Percentiles rank a stretch among this genome's conserved stretches.
Evolutionary conservation across 2,888 invertebrate genomes (phyloP).

Genomic region (Cheilosia vulpina): DNA sequence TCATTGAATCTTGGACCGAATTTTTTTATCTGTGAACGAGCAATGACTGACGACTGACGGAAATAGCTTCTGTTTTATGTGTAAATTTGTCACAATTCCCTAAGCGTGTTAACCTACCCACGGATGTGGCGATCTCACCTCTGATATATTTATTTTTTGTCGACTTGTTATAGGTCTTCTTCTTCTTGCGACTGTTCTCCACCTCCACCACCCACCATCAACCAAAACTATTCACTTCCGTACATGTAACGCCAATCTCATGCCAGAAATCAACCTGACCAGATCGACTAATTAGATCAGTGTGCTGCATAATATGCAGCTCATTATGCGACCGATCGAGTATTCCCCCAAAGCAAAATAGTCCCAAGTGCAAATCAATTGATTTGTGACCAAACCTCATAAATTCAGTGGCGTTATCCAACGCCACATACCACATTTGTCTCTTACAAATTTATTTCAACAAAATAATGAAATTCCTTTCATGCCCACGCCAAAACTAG

Average conservation of each 20-base stretch:
- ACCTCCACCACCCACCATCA: no score
- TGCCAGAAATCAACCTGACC: neutral
- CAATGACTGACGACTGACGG: no score
- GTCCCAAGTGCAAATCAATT: conserved; percentile 13
- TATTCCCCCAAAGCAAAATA: neutral
- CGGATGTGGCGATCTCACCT: no score
- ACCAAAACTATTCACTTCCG: neutral
- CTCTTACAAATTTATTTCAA: conserved; percentile 21
- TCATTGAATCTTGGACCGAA: no score
- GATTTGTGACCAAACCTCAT: conserved; percentile 1
- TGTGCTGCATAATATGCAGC: neutral
- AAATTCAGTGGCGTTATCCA: conserved; percentile 36
- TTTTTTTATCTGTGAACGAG: no score
- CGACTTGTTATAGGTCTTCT: no score
- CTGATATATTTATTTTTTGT: no score
- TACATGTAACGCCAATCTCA: neutral
- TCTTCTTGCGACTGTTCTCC: no score
- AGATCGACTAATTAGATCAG: neutral
- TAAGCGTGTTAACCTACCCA: no score
- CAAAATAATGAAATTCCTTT: conserved; percentile 55
- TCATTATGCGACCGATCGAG: neutral
- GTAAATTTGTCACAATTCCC: no score
- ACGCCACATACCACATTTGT: conserved; percentile 14
- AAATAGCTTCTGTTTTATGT: no score
- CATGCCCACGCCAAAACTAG: conserved; percentile 60